Evolutionary conservation across 2,797 vertebrate genomes (phyloP).

Genomic region (Squalus acanthias): DNA sequence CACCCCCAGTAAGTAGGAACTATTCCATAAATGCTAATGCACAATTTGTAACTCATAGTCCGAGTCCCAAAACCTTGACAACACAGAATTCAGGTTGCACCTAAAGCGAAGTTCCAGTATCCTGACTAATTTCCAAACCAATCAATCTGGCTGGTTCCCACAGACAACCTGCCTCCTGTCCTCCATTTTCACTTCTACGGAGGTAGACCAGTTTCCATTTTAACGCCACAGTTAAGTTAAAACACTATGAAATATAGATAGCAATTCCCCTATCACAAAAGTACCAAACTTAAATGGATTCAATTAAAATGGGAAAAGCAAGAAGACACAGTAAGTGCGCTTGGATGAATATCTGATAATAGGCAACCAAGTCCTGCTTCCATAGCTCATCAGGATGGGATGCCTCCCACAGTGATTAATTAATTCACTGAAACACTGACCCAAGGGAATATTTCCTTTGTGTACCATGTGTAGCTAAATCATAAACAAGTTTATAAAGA

Average conservation of each 20-base stretch:
- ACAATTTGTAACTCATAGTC: background rate
- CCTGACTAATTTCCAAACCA: background rate
- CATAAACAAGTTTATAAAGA: constrained; percentile 15
- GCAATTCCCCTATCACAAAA: background rate
- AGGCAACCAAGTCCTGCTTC: background rate
- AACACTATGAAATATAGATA: too few relatives aligned
- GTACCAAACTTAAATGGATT: background rate
- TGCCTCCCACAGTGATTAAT: constrained; percentile 13
- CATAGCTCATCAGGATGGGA: background rate
- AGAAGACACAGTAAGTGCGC: background rate
- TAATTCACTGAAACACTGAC: background rate
- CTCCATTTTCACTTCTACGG: background rate
- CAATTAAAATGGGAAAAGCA: background rate
- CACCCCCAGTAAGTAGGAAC: background rate
- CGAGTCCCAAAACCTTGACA: background rate
- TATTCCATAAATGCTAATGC: background rate
- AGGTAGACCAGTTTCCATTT: background rate
- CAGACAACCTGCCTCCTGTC: background rate
- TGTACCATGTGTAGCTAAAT: background rate
- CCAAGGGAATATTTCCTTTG: background rate
- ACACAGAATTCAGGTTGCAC: background rate
- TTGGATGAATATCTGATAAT: background rate
- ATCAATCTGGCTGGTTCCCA: background rate
- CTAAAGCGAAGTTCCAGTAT: background rate
- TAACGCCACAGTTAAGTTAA: background rate